These are phyloP conservation scores for Diplosoma virens DNA, from an alignment of 23 tunicate genomes.

Conservation along the genomic window DNA sequence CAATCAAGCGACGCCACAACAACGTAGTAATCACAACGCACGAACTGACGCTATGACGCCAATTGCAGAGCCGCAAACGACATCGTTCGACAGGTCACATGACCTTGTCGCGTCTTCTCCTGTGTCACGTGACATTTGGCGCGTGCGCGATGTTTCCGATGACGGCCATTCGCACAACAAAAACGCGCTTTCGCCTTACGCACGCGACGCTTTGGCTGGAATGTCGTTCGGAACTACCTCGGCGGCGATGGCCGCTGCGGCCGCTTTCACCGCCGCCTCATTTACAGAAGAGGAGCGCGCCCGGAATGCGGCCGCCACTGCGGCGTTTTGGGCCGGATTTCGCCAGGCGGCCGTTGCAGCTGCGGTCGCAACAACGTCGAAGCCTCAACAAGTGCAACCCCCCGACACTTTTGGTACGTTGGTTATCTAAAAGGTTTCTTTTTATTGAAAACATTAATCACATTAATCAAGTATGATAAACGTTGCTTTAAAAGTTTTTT, in stretches of 20 bases:
- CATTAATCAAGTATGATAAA: too few relatives aligned
- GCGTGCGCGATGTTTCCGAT: neutral
- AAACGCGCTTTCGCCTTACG: neutral
- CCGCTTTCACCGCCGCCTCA: constrained; percentile 25
- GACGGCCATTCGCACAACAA: neutral
- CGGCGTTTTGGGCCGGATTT: constrained; percentile 83
- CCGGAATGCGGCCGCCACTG: constrained; percentile 51
- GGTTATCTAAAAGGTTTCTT: too few relatives aligned
- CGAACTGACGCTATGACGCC: neutral
- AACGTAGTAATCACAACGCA: neutral
- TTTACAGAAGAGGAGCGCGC: constrained; percentile 72
- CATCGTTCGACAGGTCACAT: neutral
- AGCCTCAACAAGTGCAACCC: constrained; percentile 8
- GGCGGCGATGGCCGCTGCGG: constrained; percentile 31
- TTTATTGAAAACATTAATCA: too few relatives aligned
- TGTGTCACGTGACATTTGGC: constrained; percentile 6
- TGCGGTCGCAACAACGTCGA: constrained; percentile 52
- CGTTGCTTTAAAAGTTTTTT: too few relatives aligned
- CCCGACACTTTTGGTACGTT: neutral
- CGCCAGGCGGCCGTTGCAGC: constrained; percentile 80
- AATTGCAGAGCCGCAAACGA: neutral
- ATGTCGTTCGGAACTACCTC: constrained; percentile 41
- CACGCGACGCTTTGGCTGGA: constrained; percentile 10
- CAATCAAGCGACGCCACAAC: neutral
- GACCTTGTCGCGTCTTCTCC: neutral